Evolutionary conservation across 2,113 vertebrate species (phyloP), one percentile per base, ranked within the genome.

Genomic region (Psilopogon haemacephalus): DNA sequence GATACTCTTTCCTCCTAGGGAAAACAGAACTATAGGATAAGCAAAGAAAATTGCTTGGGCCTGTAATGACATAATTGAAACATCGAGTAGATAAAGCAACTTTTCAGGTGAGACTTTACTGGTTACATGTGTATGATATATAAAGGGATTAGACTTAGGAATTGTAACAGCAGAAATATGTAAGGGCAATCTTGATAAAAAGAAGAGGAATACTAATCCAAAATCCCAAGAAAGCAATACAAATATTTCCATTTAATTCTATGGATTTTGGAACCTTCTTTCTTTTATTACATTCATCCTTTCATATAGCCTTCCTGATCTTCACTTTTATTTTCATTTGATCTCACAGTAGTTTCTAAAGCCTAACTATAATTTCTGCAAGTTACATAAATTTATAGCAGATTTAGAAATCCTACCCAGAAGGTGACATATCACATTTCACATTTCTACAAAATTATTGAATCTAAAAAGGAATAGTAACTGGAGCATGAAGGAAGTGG

Each of bases 281-380:
- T 11, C 20, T 76, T 78, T 82, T 62, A 86, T 72, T 75, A 15
- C 28, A 38, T 64, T 73, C 54, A 50, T 40, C 37, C 21, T 67
- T 59, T 65, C 40, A 58, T 40, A 63, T 2, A 83, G 38, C 4
- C 17, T 63, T 85, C 18, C 13, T 0, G 0, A 70, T 59, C 13
- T 85, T 82, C 50, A 19, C 19, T 73, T 94, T 65, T 37, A 40
- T 35, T 81, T 88, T 90, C 32, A 73, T 13, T 5, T 67, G 40
- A 77, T 63, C 35, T 70, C 68, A 40, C 50, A 73, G 40, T 11
- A 48, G 19, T 88, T 95, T 73, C 50, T 77, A 54, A 92, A 87
- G 35, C 40, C 73, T 33, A 40, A 62, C 18, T 79, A 23, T 20
- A 83, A 94, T 86, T 83, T 88, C 26, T 37, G 32, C 19, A 86